Evolutionary conservation across 2,113 vertebrate species (phyloP), one percentile per base, ranked within the genome.

Genomic region (Phasianus colchicus): DNA sequence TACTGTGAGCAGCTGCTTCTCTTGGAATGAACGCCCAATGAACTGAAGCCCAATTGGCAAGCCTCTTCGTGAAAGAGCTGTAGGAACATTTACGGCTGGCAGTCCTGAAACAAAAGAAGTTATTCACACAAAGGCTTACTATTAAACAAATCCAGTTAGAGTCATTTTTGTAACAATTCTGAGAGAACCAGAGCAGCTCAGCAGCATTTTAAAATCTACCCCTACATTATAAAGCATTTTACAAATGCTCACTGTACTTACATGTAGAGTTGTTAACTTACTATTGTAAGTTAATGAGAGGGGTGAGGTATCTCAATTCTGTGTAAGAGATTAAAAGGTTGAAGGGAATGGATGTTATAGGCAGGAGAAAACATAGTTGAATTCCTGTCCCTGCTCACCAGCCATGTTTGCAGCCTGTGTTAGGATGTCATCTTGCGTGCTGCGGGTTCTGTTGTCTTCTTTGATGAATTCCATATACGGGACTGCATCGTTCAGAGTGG

Each of bases 381-480:
- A 32, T 45, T 71, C 65, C 57, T 75, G 29, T 11, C 36, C 18
- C 42, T 92, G 14, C 95, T 79, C 97, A 99, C 99, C 99, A 97
- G 99, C 99, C 97, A 99, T 98, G 96, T 99, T 99, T 87, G 96
- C 99, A 50, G 99, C 98, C 92, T 99, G 99, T 4, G 99, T 99
- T 57, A 99, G 98, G 89, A 99, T 86, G 55, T 99, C 99, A 66
- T 98, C 98, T 96, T 99, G 98, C 0, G 97, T 48, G 0, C 99
- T 99, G 96, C 99, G 99, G 1, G 99, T 99, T 83, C 98, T 98
- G 96, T 99, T 99, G 98, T 99, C 99, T 94, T 99, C 99, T 92
- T 98, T 98, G 93, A 97, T 98, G 94, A 99, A 99, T 86, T 99
- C 98, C 0, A 16, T 5, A 69, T 99, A 98, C 0, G 96, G 87